A percentile compares a stretch with the other conserved stretches of the same genome.
phyloP scores from a whole-genome alignment of 2,888 invertebrate species.

The Dasypogon diadema region DNA sequence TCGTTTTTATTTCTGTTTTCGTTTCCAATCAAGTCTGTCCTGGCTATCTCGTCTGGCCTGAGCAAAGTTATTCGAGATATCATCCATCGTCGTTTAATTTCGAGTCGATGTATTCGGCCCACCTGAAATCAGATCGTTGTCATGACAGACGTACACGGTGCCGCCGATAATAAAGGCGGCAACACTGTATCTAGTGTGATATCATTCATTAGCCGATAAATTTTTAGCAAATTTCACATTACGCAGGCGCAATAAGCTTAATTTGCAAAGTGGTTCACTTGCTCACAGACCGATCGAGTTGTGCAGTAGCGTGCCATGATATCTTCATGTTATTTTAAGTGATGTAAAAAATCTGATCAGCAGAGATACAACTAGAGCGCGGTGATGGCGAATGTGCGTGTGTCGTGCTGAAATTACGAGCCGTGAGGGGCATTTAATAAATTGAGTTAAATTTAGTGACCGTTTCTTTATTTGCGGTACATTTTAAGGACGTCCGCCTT shows the following conservation, averaged over 20 bases:
- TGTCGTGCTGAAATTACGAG: not conserved
- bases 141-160: not conserved
- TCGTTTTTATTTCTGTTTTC: not conserved
- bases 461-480: not conserved
- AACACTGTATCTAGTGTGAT: not conserved
- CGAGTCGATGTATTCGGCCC: not conserved
- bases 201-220: not conserved
- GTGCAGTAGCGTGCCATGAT: not conserved
- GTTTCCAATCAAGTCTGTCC: not conserved
- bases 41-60: not conserved
- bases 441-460: not conserved
- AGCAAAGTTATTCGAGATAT: no score
- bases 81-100: conserved; percentile 1
- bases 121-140: not conserved
- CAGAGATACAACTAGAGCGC: not conserved
- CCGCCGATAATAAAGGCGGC: not conserved
- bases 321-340: not conserved
- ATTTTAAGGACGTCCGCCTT: not conserved
- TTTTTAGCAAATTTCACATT: not conserved
- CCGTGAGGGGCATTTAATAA: not conserved
- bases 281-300: not conserved
- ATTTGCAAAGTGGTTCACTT: not conserved
- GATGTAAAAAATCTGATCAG: not conserved
- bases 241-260: not conserved
- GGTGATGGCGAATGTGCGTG: not conserved